Percentiles rank a stretch among this genome's conserved stretches.
These are phyloP conservation scores for Furcula furcula DNA, from an alignment of 2,888 invertebrate genomes.

Conservation along the genomic window DNA sequence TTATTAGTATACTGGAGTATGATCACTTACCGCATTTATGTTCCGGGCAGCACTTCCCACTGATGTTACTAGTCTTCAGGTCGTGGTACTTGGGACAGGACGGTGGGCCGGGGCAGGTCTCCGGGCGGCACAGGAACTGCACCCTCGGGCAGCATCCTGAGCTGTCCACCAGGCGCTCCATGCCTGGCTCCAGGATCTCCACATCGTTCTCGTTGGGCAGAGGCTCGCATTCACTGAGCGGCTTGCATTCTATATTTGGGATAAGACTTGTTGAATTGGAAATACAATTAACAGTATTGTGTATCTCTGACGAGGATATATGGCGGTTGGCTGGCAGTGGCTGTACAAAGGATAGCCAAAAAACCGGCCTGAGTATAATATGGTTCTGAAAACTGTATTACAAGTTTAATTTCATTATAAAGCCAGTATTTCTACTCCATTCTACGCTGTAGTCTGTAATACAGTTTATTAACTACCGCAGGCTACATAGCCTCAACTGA, in stretches of 20 bases:
- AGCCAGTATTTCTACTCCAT: background rate
- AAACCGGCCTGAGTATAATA: no score
- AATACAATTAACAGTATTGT: no score
- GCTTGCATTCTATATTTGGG: constrained; percentile 84
- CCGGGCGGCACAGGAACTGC: constrained; percentile 82
- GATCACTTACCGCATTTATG: constrained; percentile 83
- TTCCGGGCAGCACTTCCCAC: constrained; percentile 84
- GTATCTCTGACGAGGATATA: no score
- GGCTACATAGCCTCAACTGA: no score
- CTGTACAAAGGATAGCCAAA: no score
- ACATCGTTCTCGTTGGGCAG: constrained; percentile 62
- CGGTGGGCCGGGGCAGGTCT: constrained; percentile 83
- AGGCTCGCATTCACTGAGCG: constrained; percentile 85
- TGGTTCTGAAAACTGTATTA: no score
- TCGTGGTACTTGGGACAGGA: constrained; percentile 83
- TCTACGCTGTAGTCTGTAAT: background rate
- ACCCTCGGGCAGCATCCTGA: constrained; percentile 87
- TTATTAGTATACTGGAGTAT: no score
- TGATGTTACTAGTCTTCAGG: constrained; percentile 44
- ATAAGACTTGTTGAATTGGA: no score
- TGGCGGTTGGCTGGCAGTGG: no score
- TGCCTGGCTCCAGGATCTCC: constrained; percentile 82
- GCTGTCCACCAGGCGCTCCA: constrained; percentile 67
- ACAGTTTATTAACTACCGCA: no score
- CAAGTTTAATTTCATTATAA: no score